Percentiles rank a stretch among this genome's conserved stretches.
Conservation (phyloP, 2,888 invertebrate genomes). For the Neoscelio sp. region DNA sequence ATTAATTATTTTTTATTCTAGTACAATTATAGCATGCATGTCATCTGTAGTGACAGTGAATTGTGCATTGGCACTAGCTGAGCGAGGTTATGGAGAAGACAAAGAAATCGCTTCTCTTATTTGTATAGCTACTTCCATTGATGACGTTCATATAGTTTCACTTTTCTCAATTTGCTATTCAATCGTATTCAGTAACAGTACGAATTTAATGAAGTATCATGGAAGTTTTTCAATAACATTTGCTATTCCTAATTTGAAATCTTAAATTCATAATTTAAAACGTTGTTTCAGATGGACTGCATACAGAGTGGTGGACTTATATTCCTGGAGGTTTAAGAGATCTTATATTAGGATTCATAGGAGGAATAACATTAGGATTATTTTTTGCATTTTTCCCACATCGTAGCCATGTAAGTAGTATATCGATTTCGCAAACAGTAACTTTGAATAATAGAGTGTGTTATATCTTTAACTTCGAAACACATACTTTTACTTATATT, state of each 20-base stretch:
- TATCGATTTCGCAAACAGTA: slow-evolving; percentile 19
- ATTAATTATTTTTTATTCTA: slow-evolving; percentile 64
- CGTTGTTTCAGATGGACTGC: slow-evolving; percentile 41
- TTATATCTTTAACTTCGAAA: no score
- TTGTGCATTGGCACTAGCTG: slow-evolving; percentile 79
- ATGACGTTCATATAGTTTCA: slow-evolving; percentile 91
- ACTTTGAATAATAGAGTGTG: no score
- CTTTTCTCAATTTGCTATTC: slow-evolving; percentile 88
- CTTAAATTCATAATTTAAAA: no score
- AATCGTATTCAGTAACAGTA: slow-evolving; percentile 87
- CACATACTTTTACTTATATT: no score
- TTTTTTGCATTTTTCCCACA: slow-evolving; percentile 87
- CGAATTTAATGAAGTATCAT: slow-evolving; percentile 47
- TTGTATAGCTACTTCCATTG: slow-evolving; percentile 88
- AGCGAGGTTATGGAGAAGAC: slow-evolving; percentile 87
- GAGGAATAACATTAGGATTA: slow-evolving; percentile 86
- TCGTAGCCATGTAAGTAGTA: slow-evolving; percentile 81
- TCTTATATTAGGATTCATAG: slow-evolving; percentile 85
- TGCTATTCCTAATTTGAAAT: no score
- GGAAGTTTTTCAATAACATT: neutral
- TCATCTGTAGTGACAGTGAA: slow-evolving; percentile 80
- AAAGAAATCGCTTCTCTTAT: slow-evolving; percentile 91
- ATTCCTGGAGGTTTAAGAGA: slow-evolving; percentile 83
- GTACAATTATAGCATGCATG: slow-evolving; percentile 78
- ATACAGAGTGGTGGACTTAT: slow-evolving; percentile 75